A percentile compares a stretch with the other conserved stretches of the same genome.
Conservation (phyloP, 2,797 vertebrate genomes). For the Tragelaphus eurycerus region DNA sequence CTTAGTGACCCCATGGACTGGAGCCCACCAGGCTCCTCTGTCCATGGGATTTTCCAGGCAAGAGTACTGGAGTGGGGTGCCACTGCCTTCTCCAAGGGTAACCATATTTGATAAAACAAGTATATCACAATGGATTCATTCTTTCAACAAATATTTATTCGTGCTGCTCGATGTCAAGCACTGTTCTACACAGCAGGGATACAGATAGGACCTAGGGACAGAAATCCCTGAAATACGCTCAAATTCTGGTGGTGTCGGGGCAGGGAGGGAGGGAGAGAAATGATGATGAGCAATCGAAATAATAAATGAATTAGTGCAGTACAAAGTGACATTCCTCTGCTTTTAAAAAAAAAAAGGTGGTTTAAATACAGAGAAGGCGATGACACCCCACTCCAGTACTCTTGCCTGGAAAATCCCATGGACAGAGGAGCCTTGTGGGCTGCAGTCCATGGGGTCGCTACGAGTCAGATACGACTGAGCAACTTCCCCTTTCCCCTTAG, state of each 20-base stretch:
- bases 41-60: too few species aligned
- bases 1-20: too few species aligned
- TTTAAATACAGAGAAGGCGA: too few species aligned
- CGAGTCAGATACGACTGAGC: too few species aligned
- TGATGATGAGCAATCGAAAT: fast-evolving
- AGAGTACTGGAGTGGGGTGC: too few species aligned
- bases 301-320: fast-evolving
- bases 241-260: background rate
- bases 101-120: background rate
- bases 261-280: background rate
- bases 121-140: background rate
- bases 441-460: too few species aligned
- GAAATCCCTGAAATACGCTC: background rate
- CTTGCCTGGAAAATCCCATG: too few species aligned
- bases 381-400: too few species aligned
- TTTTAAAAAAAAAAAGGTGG: background rate
- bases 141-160: background rate
- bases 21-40: too few species aligned
- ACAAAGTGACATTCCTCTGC: background rate
- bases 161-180: background rate
- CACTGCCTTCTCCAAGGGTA: too few species aligned
- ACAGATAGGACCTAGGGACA: background rate
- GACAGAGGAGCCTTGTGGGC: too few species aligned
- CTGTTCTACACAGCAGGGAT: background rate
- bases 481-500: too few species aligned